A percentile compares a stretch with the other conserved stretches of the same genome.
These are phyloP conservation scores for Drosophila baimaii DNA, from an alignment of 1,140 invertebrate species.

Conservation along the genomic window DNA sequence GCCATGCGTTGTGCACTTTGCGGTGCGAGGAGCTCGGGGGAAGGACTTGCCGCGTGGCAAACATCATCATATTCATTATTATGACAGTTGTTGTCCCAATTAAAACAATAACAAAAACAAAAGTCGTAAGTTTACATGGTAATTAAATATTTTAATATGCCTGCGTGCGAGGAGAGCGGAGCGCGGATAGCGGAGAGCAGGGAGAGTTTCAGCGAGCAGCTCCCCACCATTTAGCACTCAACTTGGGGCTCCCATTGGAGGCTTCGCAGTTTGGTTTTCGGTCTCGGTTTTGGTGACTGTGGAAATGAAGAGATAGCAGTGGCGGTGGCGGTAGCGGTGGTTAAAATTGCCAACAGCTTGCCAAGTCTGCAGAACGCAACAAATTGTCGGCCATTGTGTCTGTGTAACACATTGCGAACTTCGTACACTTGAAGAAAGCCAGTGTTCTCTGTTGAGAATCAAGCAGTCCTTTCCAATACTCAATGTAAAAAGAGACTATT, in stretches of 20 bases:
- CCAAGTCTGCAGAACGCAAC: constrained; percentile 51
- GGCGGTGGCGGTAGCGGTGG: constrained; percentile 55
- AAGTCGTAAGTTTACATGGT: constrained; percentile 83
- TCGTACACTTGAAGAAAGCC: constrained; percentile 44
- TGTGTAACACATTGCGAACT: constrained; percentile 5
- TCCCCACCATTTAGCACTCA: constrained; percentile 32
- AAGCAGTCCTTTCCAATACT: no score
- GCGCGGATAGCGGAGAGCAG: background rate
- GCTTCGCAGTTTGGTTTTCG: constrained; percentile 31
- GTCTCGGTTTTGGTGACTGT: constrained; percentile 52
- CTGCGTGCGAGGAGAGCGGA: constrained; percentile 34
- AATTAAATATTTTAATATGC: constrained; percentile 83
- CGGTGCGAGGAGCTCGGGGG: constrained; percentile 12
- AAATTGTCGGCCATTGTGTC: constrained; percentile 67
- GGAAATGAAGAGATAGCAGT: constrained; percentile 55
- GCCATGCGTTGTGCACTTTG: constrained; percentile 50
- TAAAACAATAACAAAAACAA: constrained; percentile 83
- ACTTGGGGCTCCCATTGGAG: constrained; percentile 34
- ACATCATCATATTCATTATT: constrained; percentile 83
- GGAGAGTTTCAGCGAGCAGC: background rate
- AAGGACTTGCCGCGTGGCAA: constrained; percentile 55
- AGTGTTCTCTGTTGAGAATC: no score
- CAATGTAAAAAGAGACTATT: no score
- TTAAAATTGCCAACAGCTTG: constrained; percentile 78
- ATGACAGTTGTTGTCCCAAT: constrained; percentile 83